Base-by-base conservation (phyloP, 2,888 invertebrate species). In the Linnaemya tessellans region DNA sequence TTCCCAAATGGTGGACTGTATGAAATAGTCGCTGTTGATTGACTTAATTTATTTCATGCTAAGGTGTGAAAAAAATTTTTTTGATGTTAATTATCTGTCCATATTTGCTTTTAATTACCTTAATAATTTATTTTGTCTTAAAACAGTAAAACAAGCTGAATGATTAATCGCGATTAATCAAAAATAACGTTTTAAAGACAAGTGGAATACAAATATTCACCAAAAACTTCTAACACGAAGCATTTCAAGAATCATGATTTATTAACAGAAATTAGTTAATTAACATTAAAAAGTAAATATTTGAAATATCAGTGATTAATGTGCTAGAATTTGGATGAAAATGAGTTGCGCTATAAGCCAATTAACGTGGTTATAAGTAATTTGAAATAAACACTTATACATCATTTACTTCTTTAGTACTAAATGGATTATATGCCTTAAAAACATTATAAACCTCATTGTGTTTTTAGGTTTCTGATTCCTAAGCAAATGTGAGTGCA, bases 1-100 rank as follows among this genome's bases (percentile, higher is more conserved):
- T 30, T 30, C 5, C 3, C 30, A 30, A 3, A 30, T 30, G 5
- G 30, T 30, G 25, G 1, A 56, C 9, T 49, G 9, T 18, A 18
- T 49, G 1, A 18, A 49, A 18, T 10, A 10, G 49, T 49, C 49
- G 49, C 11, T 11, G 11, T 41, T 41, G 46, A 49, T n/a, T 5
- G n/a, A 18, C 46, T 25, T 11, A 18, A 18, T 22, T 38, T 20
- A 9, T 54, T 20, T 30, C 35, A n/a, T 4, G 13, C 54, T 70
- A 9, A 10, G 22, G 41, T 13, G 18, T 46, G 20, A n/a, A 2
- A 62, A n/a, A 18, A 22, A 74, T 22, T 22, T 30, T 22, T 62
- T 38, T 51, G 54, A 35, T 67, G 64, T 58, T 58, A 35, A 77
- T 67, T 65, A 62, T 3, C 35, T 22, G n/a, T 5, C 77, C 65